Percentiles rank a stretch among this genome's conserved stretches.
These are phyloP conservation scores for Hepsetus odoe DNA, from an alignment of 2,113 vertebrate species.

Conservation along the genomic window DNA sequence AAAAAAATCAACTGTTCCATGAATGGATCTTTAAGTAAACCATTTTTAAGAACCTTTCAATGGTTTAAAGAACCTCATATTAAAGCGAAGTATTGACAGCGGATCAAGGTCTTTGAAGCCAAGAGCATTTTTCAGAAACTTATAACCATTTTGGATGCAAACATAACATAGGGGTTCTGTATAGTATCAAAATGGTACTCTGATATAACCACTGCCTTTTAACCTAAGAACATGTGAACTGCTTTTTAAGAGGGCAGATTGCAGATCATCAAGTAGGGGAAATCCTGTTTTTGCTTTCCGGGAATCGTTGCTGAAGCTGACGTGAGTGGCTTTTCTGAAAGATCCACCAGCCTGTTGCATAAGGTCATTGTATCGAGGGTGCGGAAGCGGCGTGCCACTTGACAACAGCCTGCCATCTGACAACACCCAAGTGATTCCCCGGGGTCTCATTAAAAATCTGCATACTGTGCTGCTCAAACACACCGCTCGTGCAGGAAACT, in stretches of 20 bases:
- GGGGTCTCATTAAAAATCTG: slow-evolving; percentile 35
- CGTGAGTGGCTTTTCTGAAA: neutral
- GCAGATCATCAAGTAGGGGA: neutral
- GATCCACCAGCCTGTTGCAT: neutral
- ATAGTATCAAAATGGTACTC: too few species aligned
- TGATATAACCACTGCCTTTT: too few species aligned
- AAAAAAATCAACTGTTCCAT: too few species aligned
- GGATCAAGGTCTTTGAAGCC: too few species aligned
- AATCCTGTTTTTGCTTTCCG: neutral
- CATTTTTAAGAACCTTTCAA: too few species aligned
- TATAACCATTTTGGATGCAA: too few species aligned
- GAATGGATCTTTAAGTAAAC: too few species aligned
- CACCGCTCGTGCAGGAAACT: slow-evolving; percentile 23
- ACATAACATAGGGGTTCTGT: too few species aligned
- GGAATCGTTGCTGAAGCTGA: neutral
- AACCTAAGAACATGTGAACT: too few species aligned
- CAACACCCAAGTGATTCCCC: slow-evolving; percentile 22
- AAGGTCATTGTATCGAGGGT: neutral
- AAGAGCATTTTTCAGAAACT: too few species aligned
- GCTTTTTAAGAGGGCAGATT: neutral
- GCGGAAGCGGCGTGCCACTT: neutral
- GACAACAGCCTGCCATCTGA: slow-evolving; percentile 17
- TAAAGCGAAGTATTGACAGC: too few species aligned
- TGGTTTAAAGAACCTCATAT: too few species aligned
- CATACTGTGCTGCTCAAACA: slow-evolving; percentile 19